Evolutionary conservation across 2,113 vertebrate genomes (phyloP).

Genomic region (Taurulus bubalis): DNA sequence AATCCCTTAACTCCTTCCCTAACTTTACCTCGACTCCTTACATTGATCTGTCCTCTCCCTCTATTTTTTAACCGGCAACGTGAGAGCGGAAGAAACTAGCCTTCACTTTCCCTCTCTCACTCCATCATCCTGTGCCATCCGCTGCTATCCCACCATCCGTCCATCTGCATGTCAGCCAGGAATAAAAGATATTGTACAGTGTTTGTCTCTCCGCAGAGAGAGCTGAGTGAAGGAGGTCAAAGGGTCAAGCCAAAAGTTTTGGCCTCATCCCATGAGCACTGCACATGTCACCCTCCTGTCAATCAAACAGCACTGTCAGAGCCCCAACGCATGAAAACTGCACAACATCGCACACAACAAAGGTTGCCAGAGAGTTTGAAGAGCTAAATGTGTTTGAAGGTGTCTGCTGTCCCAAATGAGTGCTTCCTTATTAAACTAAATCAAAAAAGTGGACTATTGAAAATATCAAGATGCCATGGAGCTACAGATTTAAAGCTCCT

Average conservation of each 20-base stretch:
- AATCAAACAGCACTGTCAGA: conserved; percentile 58
- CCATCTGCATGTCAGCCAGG: conserved; percentile 59
- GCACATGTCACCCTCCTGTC: conserved; percentile 68
- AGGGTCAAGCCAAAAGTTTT: conserved; percentile 66
- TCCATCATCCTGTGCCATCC: conserved; percentile 30
- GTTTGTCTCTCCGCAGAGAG: conserved; percentile 55
- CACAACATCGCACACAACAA: conserved; percentile 13
- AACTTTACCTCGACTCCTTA: neutral
- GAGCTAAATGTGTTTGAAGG: conserved; percentile 16
- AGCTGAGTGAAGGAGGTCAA: conserved; percentile 58
- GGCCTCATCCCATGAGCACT: conserved; percentile 64
- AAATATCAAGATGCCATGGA: neutral
- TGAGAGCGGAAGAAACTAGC: neutral
- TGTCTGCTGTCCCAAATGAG: conserved; percentile 17
- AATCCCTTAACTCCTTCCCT: conserved; percentile 1
- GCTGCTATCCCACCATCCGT: conserved; percentile 33
- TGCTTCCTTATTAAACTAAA: conserved; percentile 10
- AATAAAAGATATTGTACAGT: conserved; percentile 45
- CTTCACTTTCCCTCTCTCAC: conserved; percentile 13
- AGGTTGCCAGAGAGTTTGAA: neutral
- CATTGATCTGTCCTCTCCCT: neutral
- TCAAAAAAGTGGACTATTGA: neutral
- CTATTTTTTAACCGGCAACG: neutral
- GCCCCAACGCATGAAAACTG: conserved; percentile 29
- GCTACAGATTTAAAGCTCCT: neutral